A percentile compares a stretch with the other conserved stretches of the same genome.
These are phyloP conservation scores for Amphiura filiformis DNA, from an alignment of 35 echinoderm and acorn worm genomes.

Conservation along the genomic window DNA sequence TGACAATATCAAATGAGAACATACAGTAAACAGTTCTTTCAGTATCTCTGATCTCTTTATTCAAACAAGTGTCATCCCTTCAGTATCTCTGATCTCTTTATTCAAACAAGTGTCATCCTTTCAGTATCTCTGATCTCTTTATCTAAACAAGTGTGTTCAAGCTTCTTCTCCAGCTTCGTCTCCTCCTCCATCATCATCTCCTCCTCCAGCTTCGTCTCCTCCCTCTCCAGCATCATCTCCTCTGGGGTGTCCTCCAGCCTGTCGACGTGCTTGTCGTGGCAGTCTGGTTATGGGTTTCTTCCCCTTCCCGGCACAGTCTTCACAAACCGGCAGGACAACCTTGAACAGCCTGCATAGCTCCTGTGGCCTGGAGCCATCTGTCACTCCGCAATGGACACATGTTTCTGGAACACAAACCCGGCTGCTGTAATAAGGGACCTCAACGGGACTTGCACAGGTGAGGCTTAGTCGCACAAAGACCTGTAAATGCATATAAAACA, in stretches of 20 bases:
- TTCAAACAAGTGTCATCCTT: too few species aligned
- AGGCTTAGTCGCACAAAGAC: not conserved
- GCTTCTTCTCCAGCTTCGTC: not conserved
- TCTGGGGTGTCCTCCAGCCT: not conserved
- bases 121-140: too few species aligned
- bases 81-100: too few species aligned
- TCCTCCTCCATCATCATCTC: too few species aligned
- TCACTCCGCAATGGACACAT: not conserved
- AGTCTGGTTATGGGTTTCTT: not conserved
- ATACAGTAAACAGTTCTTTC: too few species aligned
- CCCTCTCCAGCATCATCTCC: not conserved
- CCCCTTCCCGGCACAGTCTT: not conserved
- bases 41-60: too few species aligned
- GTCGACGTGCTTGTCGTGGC: not conserved
- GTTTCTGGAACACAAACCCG: not conserved
- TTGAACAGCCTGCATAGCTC: not conserved
- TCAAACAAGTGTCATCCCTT: too few species aligned
- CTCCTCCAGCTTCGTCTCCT: too few species aligned
- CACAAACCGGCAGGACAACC: not conserved
- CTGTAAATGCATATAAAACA: not conserved
- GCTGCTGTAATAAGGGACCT: not conserved
- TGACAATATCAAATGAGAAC: too few species aligned
- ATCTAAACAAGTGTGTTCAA: not conserved
- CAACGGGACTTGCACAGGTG: not conserved
- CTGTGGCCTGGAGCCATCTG: not conserved